phyloP scores from a whole-genome alignment of 2,888 invertebrate species.

The Rosalia funebris region DNA sequence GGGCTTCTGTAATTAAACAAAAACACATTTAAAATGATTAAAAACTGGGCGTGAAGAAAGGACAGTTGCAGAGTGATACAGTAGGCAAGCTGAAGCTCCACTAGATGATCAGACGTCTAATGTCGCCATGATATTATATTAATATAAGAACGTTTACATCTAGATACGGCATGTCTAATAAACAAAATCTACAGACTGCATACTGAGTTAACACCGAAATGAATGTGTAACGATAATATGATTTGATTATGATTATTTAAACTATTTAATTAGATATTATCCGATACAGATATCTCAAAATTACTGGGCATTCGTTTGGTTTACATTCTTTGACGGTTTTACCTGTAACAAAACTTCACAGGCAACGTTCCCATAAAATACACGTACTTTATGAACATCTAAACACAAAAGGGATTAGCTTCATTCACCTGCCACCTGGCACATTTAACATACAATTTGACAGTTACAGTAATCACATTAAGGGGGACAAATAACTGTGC shows the following conservation, averaged over 20 bases:
- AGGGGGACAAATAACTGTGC: constrained; percentile 16
- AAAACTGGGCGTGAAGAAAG: constrained; percentile 31
- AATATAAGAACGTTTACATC: constrained; percentile 39
- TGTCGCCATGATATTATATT: constrained; percentile 6
- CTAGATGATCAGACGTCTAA: constrained; percentile 32
- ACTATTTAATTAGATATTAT: too few species aligned
- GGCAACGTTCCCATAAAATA: too few species aligned
- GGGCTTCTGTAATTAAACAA: constrained; percentile 60
- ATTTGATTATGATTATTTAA: not conserved
- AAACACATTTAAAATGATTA: constrained; percentile 39
- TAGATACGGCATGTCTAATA: constrained; percentile 53
- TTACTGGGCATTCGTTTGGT: too few species aligned
- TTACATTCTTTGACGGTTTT: too few species aligned
- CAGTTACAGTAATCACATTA: constrained; percentile 28
- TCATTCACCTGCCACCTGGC: constrained; percentile 16
- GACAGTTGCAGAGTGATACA: constrained; percentile 39
- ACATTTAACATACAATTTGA: constrained; percentile 28
- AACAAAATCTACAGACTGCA: constrained; percentile 51
- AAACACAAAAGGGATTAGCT: not conserved
- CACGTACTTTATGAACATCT: too few species aligned
- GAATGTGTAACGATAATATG: constrained; percentile 36
- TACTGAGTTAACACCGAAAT: constrained; percentile 49
- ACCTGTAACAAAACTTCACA: too few species aligned
- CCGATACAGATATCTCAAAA: too few species aligned
- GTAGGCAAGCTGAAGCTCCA: constrained; percentile 43